These are phyloP conservation scores for Polyommatus iphigenia DNA, from an alignment of 2,888 invertebrate genomes.

Conservation along the genomic window DNA sequence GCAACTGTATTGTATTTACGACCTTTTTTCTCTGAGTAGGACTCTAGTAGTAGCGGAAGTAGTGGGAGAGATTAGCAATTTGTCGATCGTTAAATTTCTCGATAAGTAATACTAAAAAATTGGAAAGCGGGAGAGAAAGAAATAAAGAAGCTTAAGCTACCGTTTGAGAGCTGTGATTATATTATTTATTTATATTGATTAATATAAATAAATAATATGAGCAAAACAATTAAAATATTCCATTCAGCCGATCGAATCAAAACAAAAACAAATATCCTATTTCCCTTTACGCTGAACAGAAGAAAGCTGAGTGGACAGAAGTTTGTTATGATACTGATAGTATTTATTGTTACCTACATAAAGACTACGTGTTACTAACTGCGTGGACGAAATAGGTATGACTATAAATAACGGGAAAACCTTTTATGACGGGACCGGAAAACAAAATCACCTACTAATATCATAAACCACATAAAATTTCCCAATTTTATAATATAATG, in stretches of 20 bases:
- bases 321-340: slow-evolving; percentile 7
- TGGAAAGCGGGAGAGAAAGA: background rate
- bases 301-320: background rate
- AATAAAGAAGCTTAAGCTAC: background rate
- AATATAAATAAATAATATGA: background rate
- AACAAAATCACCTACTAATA: no score
- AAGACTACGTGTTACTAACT: background rate
- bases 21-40: background rate
- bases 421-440: background rate
- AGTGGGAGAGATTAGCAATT: background rate
- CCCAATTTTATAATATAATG: background rate
- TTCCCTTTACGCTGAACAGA: background rate
- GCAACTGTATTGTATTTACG: background rate
- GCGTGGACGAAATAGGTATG: background rate
- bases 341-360: background rate
- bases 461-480: background rate
- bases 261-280: slow-evolving; percentile 19
- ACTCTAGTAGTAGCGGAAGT: background rate
- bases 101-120: background rate
- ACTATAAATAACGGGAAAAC: background rate
- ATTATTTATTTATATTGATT: no score
- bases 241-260: background rate
- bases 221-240: background rate
- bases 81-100: background rate
- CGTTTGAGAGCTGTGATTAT: background rate